A percentile compares a stretch with the other conserved stretches of the same genome.
Evolutionary conservation across 2,888 invertebrate species (phyloP).

Genomic region (Thelaira solivaga): DNA sequence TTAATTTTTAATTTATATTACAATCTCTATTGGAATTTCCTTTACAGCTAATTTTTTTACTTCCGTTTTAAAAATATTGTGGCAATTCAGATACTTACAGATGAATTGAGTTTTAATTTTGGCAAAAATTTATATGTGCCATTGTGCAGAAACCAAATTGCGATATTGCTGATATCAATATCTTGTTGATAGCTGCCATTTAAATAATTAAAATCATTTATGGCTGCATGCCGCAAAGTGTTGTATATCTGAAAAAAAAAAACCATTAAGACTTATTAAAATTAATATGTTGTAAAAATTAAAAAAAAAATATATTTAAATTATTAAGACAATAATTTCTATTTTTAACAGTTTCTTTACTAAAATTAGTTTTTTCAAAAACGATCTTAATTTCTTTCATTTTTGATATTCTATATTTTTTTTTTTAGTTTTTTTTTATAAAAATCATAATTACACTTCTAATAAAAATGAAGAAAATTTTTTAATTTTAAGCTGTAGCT

Average conservation of each 20-base stretch:
- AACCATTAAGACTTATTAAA: too few relatives aligned
- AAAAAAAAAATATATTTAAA: too few relatives aligned
- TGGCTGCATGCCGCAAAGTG: slow-evolving; percentile 68
- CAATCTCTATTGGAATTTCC: slow-evolving; percentile 55
- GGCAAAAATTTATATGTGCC: slow-evolving; percentile 72
- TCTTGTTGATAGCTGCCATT: slow-evolving; percentile 67
- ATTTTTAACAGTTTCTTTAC: too few relatives aligned
- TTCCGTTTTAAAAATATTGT: not conserved
- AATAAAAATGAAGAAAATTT: too few relatives aligned
- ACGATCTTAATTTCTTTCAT: too few relatives aligned
- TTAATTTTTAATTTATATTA: not conserved
- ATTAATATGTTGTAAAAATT: too few relatives aligned
- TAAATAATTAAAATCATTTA: slow-evolving; percentile 69
- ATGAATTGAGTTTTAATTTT: slow-evolving; percentile 71
- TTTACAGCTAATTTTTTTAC: slow-evolving; percentile 10
- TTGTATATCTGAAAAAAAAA: slow-evolving; percentile 68
- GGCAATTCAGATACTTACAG: slow-evolving; percentile 65
- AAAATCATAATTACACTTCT: too few relatives aligned
- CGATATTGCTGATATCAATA: slow-evolving; percentile 70
- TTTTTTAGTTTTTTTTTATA: too few relatives aligned
- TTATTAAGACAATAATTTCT: too few relatives aligned
- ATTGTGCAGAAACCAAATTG: slow-evolving; percentile 70
- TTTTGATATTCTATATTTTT: too few relatives aligned
- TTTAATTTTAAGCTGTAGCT: too few relatives aligned
- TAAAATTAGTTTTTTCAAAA: too few relatives aligned